Evolutionary conservation across 2,797 vertebrate genomes (phyloP).

Genomic region (Phataginus tetradactyla): DNA sequence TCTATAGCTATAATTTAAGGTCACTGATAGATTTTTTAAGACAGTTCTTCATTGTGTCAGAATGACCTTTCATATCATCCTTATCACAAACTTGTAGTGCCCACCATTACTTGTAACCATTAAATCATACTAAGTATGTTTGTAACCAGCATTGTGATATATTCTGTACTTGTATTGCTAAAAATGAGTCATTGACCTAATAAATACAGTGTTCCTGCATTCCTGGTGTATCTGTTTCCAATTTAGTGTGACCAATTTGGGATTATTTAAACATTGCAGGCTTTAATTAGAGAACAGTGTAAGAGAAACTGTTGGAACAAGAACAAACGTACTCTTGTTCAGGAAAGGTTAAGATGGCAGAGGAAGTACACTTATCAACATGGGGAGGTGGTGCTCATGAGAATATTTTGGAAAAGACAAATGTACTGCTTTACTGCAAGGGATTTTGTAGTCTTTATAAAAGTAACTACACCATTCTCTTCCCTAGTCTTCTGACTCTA

Average conservation of each 20-base stretch:
- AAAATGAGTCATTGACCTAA: slow-evolving; percentile 88
- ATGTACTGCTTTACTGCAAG: neutral
- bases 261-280: slow-evolving; percentile 12
- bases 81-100: slow-evolving; percentile 84
- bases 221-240: slow-evolving; percentile 73
- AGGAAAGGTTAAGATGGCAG: neutral
- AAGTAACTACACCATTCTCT: neutral
- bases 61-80: slow-evolving; percentile 80
- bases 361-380: neutral
- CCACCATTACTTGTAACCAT: slow-evolving; percentile 88
- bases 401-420: neutral
- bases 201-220: slow-evolving; percentile 90
- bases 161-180: slow-evolving; percentile 92
- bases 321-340: neutral
- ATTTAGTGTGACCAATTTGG: slow-evolving; percentile 25
- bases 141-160: slow-evolving; percentile 93
- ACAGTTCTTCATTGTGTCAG: slow-evolving; percentile 83
- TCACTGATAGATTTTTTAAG: slow-evolving; percentile 78
- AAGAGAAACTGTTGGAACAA: neutral
- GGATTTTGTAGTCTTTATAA: neutral
- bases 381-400: neutral
- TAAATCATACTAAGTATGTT: slow-evolving; percentile 89
- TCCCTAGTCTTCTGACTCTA: neutral
- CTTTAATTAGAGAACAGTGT: neutral
- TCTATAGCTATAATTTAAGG: slow-evolving; percentile 82